These are phyloP conservation scores for Tyrannus savana DNA, from an alignment of 2,113 vertebrate genomes.

Conservation along the genomic window DNA sequence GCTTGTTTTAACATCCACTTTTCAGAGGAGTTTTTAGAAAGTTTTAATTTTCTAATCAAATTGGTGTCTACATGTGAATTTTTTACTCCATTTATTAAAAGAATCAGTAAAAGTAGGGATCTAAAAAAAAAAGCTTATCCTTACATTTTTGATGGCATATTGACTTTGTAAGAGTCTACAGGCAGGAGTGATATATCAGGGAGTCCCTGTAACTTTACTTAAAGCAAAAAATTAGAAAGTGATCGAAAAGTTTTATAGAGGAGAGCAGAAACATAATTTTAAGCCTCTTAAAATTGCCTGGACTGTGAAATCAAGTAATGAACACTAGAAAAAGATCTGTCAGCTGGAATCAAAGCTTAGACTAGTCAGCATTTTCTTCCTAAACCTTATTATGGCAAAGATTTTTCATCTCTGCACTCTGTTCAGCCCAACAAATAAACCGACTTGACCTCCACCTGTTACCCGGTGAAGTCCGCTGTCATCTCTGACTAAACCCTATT, in stretches of 20 bases:
- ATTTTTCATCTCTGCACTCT: conserved; percentile 76
- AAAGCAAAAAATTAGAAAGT: conserved; percentile 65
- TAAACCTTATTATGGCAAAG: conserved; percentile 83
- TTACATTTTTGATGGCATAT: conserved; percentile 1
- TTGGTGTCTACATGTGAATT: not conserved
- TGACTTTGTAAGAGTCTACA: conserved; percentile 30
- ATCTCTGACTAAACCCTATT: conserved; percentile 66
- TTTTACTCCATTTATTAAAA: not conserved
- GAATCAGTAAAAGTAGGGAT: not conserved
- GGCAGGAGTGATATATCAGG: not conserved
- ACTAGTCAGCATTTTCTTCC: conserved; percentile 86
- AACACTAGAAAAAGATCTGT: conserved; percentile 88
- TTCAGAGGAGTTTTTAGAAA: not conserved
- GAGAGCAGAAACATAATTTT: conserved; percentile 76
- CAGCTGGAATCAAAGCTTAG: conserved; percentile 86
- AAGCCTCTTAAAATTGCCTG: conserved; percentile 78
- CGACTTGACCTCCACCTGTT: conserved; percentile 79
- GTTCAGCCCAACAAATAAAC: conserved; percentile 81
- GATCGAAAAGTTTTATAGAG: conserved; percentile 71
- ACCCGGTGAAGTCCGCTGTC: conserved; percentile 58
- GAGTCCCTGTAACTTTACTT: conserved; percentile 54
- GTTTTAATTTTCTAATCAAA: not conserved
- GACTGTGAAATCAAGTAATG: conserved; percentile 88
- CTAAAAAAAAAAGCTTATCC: not conserved
- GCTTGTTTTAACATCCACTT: not conserved